Percentiles rank a stretch among this genome's conserved stretches.
Evolutionary conservation across 2,113 vertebrate species (phyloP).

Genomic region (Accipiter cooperii): DNA sequence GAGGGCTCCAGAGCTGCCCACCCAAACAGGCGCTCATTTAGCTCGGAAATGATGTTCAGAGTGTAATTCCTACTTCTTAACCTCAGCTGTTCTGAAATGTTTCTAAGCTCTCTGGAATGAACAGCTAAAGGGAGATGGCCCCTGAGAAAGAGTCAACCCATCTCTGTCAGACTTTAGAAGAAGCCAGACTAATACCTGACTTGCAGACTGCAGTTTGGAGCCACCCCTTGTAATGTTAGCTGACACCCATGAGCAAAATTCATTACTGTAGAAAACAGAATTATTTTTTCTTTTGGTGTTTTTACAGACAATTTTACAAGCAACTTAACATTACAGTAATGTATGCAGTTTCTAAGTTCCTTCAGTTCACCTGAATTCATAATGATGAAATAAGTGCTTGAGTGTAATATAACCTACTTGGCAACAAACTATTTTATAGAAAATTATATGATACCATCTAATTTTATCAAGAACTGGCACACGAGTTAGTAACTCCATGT

Average conservation of each 20-base stretch:
- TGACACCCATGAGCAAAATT: background rate
- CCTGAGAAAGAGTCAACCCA: accelerated
- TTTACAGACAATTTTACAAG: background rate
- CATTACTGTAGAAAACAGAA: background rate
- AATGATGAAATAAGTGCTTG: background rate
- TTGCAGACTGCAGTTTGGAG: background rate
- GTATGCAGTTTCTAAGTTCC: background rate
- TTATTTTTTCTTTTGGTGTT: background rate
- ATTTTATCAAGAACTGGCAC: background rate
- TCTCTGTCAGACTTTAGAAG: accelerated
- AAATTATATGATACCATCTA: background rate
- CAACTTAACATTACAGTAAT: background rate
- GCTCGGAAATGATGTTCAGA: background rate
- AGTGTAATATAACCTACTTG: background rate
- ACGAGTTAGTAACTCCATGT: background rate
- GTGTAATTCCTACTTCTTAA: background rate
- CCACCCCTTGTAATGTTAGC: background rate
- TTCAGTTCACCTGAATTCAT: background rate
- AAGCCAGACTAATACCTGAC: background rate
- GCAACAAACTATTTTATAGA: background rate
- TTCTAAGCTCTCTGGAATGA: background rate
- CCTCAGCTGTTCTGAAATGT: background rate
- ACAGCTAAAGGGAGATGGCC: background rate
- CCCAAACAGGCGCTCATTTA: background rate
- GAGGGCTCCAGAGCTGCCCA: background rate